These are phyloP conservation scores for Leptatherina wallacei DNA, from an alignment of 2,797 vertebrate species.

Conservation along the genomic window DNA sequence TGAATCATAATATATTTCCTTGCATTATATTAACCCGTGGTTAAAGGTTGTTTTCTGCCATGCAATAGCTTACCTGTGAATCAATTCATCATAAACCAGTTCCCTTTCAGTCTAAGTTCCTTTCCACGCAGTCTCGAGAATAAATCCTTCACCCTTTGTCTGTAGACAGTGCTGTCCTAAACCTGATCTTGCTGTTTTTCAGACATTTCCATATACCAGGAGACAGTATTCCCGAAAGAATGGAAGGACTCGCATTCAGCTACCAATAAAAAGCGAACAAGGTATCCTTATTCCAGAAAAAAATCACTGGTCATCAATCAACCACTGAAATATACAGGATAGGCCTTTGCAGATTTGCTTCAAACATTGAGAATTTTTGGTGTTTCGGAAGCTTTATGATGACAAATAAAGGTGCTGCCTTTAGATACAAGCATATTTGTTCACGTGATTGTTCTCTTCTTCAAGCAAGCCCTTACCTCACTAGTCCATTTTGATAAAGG, in stretches of 20 bases:
- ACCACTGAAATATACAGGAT: conserved; percentile 76
- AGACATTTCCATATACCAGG: conserved; percentile 96
- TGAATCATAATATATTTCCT: conserved; percentile 89
- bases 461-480: conserved; percentile 86
- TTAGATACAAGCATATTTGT: conserved; percentile 95
- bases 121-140: conserved; percentile 89
- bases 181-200: conserved; percentile 98
- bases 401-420: conserved; percentile 96
- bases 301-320: conserved; percentile 85
- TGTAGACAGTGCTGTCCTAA: conserved; percentile 97
- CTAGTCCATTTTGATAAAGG: conserved; percentile 84
- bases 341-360: conserved; percentile 74
- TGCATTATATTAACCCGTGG: conserved; percentile 86
- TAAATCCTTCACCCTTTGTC: conserved; percentile 99
- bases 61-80: conserved; percentile 98
- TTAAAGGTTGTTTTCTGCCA: conserved; percentile 94
- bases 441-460: conserved; percentile 97
- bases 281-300: conserved; percentile 84
- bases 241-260: conserved; percentile 93
- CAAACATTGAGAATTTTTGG: conserved; percentile 85
- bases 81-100: conserved; percentile 96
- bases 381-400: conserved; percentile 90
- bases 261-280: conserved; percentile 98
- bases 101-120: conserved; percentile 88
- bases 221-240: conserved; percentile 99